These are phyloP conservation scores for Toxotes jaculatrix DNA, from an alignment of 2,113 vertebrate genomes.

Conservation along the genomic window DNA sequence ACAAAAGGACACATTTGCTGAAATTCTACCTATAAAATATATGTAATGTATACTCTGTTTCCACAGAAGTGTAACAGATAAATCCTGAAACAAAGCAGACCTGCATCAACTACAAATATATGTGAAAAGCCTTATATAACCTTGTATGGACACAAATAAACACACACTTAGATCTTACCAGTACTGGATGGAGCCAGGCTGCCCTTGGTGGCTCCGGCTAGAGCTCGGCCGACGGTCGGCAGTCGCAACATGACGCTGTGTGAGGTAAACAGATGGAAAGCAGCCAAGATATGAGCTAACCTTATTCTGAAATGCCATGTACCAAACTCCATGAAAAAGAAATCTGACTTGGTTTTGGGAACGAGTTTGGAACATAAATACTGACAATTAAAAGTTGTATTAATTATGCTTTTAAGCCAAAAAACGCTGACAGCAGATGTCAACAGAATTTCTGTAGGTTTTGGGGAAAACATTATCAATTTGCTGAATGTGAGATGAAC, in stretches of 20 bases:
- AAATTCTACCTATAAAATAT: not conserved
- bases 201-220: constrained; percentile 85
- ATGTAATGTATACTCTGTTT: not conserved
- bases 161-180: constrained; percentile 81
- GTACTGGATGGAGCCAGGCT: constrained; percentile 74
- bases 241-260: constrained; percentile 92
- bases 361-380: too few species aligned
- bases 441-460: not conserved
- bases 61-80: not conserved
- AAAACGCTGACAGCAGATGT: too few species aligned
- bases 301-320: not conserved
- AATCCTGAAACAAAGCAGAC: not conserved
- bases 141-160: not conserved
- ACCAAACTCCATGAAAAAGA: not conserved
- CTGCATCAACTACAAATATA: too few species aligned
- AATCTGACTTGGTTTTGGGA: not conserved
- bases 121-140: too few species aligned
- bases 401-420: too few species aligned
- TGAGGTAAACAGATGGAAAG: constrained; percentile 37
- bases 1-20: not conserved
- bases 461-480: too few species aligned
- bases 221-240: constrained; percentile 85
- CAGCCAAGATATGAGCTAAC: not conserved
- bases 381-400: too few species aligned
- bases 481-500: not conserved